A percentile compares a stretch with the other conserved stretches of the same genome.
Conservation (phyloP, 2,113 vertebrate genomes). For the Aphyosemion australe region DNA sequence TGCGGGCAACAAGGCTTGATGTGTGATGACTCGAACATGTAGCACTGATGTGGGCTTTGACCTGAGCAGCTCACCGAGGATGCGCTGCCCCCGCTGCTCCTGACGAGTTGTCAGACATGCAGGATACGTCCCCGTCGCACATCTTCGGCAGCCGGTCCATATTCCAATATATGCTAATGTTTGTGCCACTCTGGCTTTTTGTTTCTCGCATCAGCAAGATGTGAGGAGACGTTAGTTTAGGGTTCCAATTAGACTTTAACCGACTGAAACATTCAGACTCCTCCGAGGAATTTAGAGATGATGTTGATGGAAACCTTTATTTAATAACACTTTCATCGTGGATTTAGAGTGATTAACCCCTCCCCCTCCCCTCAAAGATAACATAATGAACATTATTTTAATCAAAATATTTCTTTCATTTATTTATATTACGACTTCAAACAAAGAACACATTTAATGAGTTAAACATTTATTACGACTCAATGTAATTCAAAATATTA, state of each 20-base stretch:
- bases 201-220: slow-evolving; percentile 7
- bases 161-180: slow-evolving; percentile 37
- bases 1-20: slow-evolving; percentile 33
- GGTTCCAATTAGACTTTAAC: not conserved
- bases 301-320: not conserved
- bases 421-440: no score
- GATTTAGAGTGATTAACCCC: not conserved
- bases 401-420: no score
- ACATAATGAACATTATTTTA: no score
- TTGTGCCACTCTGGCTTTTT: slow-evolving; percentile 8
- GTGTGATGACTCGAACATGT: slow-evolving; percentile 34
- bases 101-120: slow-evolving; percentile 29
- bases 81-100: slow-evolving; percentile 26
- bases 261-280: not conserved
- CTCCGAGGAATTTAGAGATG: no score
- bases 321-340: not conserved
- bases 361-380: no score
- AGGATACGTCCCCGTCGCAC: slow-evolving; percentile 27
- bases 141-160: slow-evolving; percentile 15
- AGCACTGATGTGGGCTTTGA: slow-evolving; percentile 32
- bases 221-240: not conserved
- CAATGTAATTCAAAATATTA: no score
- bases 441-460: no score
- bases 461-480: no score
- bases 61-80: slow-evolving; percentile 46